Conservation (phyloP, 1,140 invertebrate genomes). For the Pomacea maculata region DNA sequence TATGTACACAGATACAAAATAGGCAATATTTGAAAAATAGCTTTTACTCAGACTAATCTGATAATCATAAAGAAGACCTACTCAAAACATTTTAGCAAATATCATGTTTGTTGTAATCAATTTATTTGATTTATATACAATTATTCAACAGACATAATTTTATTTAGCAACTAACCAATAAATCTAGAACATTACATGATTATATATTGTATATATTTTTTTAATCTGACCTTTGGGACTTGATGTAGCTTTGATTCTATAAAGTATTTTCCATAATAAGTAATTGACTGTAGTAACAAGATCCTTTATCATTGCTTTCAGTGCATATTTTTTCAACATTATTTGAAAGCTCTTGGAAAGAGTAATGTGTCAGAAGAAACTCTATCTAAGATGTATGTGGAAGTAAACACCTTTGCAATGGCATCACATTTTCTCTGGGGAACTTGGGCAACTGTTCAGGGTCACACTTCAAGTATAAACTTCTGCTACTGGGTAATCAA, state of each 20-base stretch:
- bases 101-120: no score
- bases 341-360: slow-evolving; percentile 44
- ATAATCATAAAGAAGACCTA: no score
- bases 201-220: no score
- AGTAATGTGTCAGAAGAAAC: slow-evolving; percentile 48
- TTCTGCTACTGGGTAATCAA: slow-evolving; percentile 87
- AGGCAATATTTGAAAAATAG: no score
- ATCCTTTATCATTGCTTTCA: slow-evolving; percentile 33
- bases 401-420: slow-evolving; percentile 84
- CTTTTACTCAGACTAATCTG: no score
- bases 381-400: slow-evolving; percentile 72
- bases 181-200: no score
- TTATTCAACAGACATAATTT: no score
- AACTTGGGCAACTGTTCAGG: slow-evolving; percentile 90
- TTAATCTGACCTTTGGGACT: no score
- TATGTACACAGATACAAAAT: no score
- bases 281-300: not conserved
- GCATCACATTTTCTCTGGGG: slow-evolving; percentile 94
- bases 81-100: no score
- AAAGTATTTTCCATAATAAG: not conserved
- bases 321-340: slow-evolving; percentile 56
- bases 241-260: not conserved
- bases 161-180: no score
- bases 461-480: slow-evolving; percentile 85
- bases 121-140: no score